Percentiles rank a stretch among this genome's conserved stretches.
phyloP scores from a whole-genome alignment of 1,140 invertebrate species.

The Drosophila paulistorum region DNA sequence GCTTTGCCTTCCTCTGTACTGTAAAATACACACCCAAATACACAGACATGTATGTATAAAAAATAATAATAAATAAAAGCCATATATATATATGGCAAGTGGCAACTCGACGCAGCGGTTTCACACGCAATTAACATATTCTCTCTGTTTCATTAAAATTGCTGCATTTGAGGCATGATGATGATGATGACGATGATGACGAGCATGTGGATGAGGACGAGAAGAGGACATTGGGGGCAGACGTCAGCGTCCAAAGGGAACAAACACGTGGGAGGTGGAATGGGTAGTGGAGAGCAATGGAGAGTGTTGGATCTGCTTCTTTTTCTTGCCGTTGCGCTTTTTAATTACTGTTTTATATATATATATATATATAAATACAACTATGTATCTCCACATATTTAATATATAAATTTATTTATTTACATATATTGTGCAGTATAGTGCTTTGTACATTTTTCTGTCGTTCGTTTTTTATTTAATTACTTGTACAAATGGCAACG shows the following conservation, averaged over 20 bases:
- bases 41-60: conserved; percentile 29
- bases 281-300: not conserved
- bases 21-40: conserved; percentile 8
- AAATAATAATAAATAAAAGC: conserved; percentile 73
- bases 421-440: not conserved
- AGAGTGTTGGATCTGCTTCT: not conserved
- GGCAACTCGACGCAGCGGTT: conserved; percentile 72
- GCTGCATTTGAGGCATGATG: conserved; percentile 56
- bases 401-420: not conserved
- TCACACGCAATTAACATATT: conserved; percentile 81
- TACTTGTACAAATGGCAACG: conserved; percentile 56
- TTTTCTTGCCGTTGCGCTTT: conserved; percentile 27
- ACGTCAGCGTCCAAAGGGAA: not conserved
- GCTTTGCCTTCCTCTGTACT: not conserved
- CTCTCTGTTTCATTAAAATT: conserved; percentile 77
- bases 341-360: conserved; percentile 59
- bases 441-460: not conserved
- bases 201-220: not conserved
- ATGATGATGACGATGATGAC: not conserved
- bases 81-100: conserved; percentile 32
- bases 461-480: conserved; percentile 69
- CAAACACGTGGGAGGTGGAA: not conserved
- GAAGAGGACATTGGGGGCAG: not conserved
- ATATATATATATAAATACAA: not conserved
- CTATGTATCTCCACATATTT: not conserved